A percentile compares a stretch with the other conserved stretches of the same genome.
These are phyloP conservation scores for Phataginus tetradactyla DNA, from an alignment of 2,797 vertebrate species.

Conservation along the genomic window DNA sequence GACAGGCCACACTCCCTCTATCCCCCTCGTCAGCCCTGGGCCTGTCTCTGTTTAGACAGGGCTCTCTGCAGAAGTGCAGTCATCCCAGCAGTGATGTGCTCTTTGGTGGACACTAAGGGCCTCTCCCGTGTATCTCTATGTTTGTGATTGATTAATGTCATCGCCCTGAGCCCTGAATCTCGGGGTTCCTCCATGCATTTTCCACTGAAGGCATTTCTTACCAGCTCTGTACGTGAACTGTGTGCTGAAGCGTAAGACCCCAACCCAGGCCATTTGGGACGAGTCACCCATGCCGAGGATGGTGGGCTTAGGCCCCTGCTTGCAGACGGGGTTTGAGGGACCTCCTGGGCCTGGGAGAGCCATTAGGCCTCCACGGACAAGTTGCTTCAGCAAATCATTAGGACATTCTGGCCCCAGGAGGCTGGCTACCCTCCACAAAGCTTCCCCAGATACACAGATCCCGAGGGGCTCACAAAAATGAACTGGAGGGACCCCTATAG, in stretches of 20 bases:
- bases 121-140: neutral
- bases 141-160: neutral
- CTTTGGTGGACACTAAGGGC: neutral
- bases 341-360: neutral
- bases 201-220: neutral
- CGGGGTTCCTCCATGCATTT: neutral
- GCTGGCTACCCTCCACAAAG: neutral
- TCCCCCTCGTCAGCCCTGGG: neutral
- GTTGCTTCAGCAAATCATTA: neutral
- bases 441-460: neutral
- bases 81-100: accelerated
- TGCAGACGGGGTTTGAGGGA: neutral
- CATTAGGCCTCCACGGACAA: neutral
- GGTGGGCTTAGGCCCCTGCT: accelerated
- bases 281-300: neutral
- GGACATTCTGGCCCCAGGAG: neutral
- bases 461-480: neutral
- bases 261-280: neutral
- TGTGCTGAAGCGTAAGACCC: neutral
- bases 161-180: neutral
- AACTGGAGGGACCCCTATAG: neutral
- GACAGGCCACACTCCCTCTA: neutral
- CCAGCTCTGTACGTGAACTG: neutral
- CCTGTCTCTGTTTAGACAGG: neutral
- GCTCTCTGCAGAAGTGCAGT: neutral